These are phyloP conservation scores for Sisyra nigra DNA, from an alignment of 2,888 invertebrate species.

Conservation along the genomic window DNA sequence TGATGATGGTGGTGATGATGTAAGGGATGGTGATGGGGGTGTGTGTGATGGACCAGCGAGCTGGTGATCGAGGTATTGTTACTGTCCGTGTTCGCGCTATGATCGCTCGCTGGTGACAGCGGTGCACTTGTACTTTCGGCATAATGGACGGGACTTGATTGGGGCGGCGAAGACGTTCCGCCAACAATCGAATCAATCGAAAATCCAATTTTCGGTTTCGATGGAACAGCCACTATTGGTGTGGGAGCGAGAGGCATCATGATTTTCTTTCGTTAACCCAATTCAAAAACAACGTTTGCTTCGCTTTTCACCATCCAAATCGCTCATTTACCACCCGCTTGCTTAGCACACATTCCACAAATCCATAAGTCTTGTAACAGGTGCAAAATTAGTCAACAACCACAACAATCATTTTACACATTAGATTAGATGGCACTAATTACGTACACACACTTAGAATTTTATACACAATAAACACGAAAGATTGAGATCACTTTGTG, in stretches of 20 bases:
- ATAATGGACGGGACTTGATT: conserved; percentile 31
- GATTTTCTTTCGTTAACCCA: conserved; percentile 25
- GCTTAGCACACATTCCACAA: too few species aligned
- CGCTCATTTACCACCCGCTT: too few species aligned
- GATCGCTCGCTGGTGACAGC: conserved; percentile 29
- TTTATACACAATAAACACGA: too few species aligned
- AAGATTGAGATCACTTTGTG: too few species aligned
- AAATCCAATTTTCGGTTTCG: conserved; percentile 87
- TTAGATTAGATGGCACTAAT: too few species aligned
- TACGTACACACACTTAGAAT: too few species aligned
- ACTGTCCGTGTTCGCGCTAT: conserved; percentile 17
- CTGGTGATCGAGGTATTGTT: neutral
- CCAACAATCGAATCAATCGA: conserved; percentile 91
- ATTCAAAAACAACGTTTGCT: neutral
- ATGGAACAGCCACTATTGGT: conserved; percentile 80
- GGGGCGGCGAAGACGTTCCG: conserved; percentile 19
- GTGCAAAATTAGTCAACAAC: too few species aligned
- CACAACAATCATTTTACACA: too few species aligned
- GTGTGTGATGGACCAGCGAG: neutral
- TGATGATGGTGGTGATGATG: conserved; percentile 17
- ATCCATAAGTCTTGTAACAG: too few species aligned
- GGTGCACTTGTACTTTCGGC: conserved; percentile 31
- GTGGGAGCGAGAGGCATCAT: conserved; percentile 95
- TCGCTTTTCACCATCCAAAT: too few species aligned
- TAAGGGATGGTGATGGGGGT: conserved; percentile 9